Percentiles rank a stretch among this genome's conserved stretches.
These are phyloP conservation scores for Ceryle rudis DNA, from an alignment of 2,797 vertebrate genomes.

Conservation along the genomic window DNA sequence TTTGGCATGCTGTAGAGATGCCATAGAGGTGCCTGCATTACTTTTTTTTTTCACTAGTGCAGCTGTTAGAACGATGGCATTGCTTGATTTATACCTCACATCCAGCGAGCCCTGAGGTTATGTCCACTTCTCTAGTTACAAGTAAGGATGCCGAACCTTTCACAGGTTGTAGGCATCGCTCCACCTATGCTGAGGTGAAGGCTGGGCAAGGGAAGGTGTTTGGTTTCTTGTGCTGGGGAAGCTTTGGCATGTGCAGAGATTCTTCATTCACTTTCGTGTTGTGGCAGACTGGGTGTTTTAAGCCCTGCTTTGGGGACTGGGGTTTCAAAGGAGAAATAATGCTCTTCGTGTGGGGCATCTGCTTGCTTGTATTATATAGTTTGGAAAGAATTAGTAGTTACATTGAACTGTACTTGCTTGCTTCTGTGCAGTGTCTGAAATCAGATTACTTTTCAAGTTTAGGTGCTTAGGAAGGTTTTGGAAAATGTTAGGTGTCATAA, in stretches of 20 bases:
- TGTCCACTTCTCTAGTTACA: neutral
- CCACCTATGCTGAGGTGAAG: neutral
- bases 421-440: neutral
- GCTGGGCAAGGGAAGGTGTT: fast-evolving
- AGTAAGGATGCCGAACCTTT: neutral
- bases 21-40: neutral
- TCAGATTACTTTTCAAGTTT: neutral
- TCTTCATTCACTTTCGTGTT: neutral
- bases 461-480: neutral
- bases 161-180: too few species aligned
- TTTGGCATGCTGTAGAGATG: neutral
- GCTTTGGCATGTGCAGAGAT: neutral
- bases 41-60: neutral
- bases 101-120: fast-evolving
- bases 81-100: neutral
- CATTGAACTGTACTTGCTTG: neutral
- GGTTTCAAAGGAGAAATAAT: neutral
- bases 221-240: neutral
- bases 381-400: neutral
- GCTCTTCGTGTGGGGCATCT: neutral
- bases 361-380: neutral
- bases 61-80: neutral
- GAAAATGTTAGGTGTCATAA: conserved; percentile 8
- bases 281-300: neutral
- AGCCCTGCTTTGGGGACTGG: neutral